Percentiles rank a stretch among this genome's conserved stretches.
Conservation (phyloP, 2,888 invertebrate genomes). For the Agrochola circellaris region DNA sequence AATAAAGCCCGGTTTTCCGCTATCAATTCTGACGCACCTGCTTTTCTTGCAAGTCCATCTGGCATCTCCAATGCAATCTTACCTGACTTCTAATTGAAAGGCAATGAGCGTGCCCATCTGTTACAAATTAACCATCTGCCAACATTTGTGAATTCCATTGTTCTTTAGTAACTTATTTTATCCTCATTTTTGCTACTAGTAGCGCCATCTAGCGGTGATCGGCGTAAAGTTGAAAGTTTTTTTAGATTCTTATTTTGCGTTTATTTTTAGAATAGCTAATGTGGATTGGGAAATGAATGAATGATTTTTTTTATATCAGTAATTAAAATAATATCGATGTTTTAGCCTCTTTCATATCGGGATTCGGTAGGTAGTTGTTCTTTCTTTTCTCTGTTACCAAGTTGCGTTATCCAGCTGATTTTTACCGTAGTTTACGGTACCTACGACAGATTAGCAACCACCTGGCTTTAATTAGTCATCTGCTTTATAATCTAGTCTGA, state of each 20-base stretch:
- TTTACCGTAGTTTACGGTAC: slow-evolving; percentile 23
- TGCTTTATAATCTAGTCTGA: slow-evolving; percentile 45
- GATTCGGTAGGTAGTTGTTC: too few species aligned
- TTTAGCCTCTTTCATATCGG: neutral
- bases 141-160: slow-evolving; percentile 14
- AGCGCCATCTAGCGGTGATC: slow-evolving; percentile 57
- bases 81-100: slow-evolving; percentile 50
- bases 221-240: neutral
- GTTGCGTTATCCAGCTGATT: neutral
- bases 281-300: neutral
- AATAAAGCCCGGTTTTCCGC: neutral
- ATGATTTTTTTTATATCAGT: neutral
- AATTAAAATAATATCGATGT: neutral
- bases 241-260: neutral
- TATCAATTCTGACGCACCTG: slow-evolving; percentile 26
- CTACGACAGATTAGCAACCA: slow-evolving; percentile 27
- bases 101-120: slow-evolving; percentile 23
- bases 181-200: neutral
- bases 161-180: neutral
- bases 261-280: neutral
- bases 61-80: slow-evolving; percentile 13
- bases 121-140: slow-evolving; percentile 42
- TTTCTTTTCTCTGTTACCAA: neutral
- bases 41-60: slow-evolving; percentile 29
- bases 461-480: slow-evolving; percentile 48